Percentiles rank a stretch among this genome's conserved stretches.
phyloP scores from a whole-genome alignment of 2,113 vertebrate genomes.

The Prionailurus viverrinus region DNA sequence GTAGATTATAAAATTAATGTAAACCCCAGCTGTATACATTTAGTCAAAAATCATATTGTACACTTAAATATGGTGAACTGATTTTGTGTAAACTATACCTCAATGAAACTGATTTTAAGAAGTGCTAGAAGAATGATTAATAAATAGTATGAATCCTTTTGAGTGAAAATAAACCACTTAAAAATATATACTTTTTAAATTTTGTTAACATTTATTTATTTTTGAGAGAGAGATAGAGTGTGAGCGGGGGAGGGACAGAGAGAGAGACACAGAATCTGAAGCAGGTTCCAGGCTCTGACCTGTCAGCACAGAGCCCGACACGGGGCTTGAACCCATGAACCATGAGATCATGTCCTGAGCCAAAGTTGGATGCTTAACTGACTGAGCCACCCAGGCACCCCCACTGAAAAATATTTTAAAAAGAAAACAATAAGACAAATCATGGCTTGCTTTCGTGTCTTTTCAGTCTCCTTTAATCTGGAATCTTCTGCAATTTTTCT shows the following conservation, averaged over 20 bases:
- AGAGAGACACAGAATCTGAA: too few relatives aligned
- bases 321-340: too few relatives aligned
- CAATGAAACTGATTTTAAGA: neutral
- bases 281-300: too few relatives aligned
- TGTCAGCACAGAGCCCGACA: too few relatives aligned
- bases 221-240: too few relatives aligned
- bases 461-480: neutral
- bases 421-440: neutral
- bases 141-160: neutral
- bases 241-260: too few relatives aligned
- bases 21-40: neutral
- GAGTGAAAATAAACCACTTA: neutral
- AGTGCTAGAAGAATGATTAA: neutral
- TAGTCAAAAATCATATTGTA: neutral
- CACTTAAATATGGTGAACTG: neutral
- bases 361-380: too few relatives aligned
- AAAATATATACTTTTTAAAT: neutral
- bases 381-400: too few relatives aligned
- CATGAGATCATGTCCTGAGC: too few relatives aligned
- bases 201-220: too few relatives aligned
- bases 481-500: neutral
- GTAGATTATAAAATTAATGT: neutral
- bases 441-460: neutral
- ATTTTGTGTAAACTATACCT: slow-evolving; percentile 12
- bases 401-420: neutral